Evolutionary conservation across 2,113 vertebrate genomes (phyloP).

Genomic region (Miniopterus natalensis): DNA sequence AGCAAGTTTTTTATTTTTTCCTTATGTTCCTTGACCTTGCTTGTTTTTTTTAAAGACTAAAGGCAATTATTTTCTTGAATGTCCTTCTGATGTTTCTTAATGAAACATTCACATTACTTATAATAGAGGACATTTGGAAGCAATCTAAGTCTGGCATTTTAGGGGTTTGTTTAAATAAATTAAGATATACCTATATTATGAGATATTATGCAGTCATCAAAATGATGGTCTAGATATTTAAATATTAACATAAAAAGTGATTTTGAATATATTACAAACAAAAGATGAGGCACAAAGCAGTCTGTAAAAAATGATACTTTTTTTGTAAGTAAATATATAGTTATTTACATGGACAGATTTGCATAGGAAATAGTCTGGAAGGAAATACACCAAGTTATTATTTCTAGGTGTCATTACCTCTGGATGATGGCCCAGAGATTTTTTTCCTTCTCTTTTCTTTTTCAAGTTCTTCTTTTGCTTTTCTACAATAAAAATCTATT

Average conservation of each 20-base stretch:
- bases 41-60: neutral
- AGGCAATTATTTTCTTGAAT: conserved; percentile 6
- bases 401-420: neutral
- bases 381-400: neutral
- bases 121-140: neutral
- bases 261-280: neutral
- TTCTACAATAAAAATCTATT: neutral
- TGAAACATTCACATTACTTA: conserved; percentile 20
- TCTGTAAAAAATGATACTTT: neutral
- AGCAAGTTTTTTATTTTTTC: neutral
- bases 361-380: neutral
- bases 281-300: neutral
- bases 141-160: neutral
- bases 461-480: neutral
- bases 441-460: neutral
- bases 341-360: neutral
- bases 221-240: neutral
- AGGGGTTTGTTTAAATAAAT: conserved; percentile 18
- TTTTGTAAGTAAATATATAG: neutral
- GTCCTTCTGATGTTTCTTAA: conserved; percentile 39
- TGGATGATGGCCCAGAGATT: neutral
- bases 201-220: neutral
- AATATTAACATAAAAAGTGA: conserved; percentile 2
- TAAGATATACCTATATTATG: neutral
- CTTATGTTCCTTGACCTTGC: neutral